Percentiles rank a stretch among this genome's conserved stretches.
These are phyloP conservation scores for Dromius quadrimaculatus DNA, from an alignment of 2,888 invertebrate species.

Conservation along the genomic window DNA sequence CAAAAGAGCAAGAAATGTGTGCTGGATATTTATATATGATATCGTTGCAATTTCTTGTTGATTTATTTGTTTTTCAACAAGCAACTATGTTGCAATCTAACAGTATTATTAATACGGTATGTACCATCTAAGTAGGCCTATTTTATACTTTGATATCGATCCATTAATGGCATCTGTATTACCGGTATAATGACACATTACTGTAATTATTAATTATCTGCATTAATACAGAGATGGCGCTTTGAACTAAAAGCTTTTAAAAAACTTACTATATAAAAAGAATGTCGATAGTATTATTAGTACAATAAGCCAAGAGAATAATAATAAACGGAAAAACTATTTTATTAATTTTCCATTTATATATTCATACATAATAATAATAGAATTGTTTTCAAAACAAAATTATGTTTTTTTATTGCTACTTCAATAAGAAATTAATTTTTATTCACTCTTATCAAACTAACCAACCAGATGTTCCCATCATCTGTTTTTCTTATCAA, in stretches of 20 bases:
- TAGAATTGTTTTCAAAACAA: too few species aligned
- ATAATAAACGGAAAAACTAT: too few species aligned
- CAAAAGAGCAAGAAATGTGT: not conserved
- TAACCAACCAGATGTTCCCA: constrained; percentile 23
- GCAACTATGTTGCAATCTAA: constrained; percentile 3
- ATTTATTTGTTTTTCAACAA: constrained; percentile 17
- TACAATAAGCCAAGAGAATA: too few species aligned
- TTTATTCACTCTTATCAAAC: constrained; percentile 25
- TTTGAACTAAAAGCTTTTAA: constrained; percentile 1
- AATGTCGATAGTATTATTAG: too few species aligned
- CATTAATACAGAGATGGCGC: constrained; percentile 21
- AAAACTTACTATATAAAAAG: too few species aligned
- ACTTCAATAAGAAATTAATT: too few species aligned
- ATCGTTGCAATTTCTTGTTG: not conserved
- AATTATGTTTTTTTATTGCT: too few species aligned
- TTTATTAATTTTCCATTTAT: too few species aligned
- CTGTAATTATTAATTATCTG: constrained; percentile 15
- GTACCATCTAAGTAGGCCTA: constrained; percentile 19
- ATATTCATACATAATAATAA: too few species aligned
- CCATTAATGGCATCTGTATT: constrained; percentile 21
- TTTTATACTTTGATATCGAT: constrained; percentile 4
- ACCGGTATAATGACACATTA: not conserved
- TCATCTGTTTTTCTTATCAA: constrained; percentile 7
- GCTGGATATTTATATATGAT: not conserved
- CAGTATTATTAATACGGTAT: constrained; percentile 32